phyloP scores from a whole-genome alignment of 2,113 vertebrate genomes.

The Gobio gobio region DNA sequence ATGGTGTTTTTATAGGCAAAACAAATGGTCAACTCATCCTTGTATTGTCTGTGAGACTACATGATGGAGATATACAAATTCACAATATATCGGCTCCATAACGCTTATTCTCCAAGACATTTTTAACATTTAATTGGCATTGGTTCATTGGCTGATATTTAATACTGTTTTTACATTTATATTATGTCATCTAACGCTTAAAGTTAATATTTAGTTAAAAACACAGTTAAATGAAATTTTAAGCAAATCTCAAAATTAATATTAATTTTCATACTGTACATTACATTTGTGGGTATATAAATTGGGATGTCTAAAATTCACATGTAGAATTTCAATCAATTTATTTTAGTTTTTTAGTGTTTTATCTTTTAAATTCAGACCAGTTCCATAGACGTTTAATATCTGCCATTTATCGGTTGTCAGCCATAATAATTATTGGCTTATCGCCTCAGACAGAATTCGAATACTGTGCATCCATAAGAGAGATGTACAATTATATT shows the following conservation, averaged over 20 bases:
- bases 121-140: neutral
- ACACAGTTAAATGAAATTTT: neutral
- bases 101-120: neutral
- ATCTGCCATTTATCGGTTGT: neutral
- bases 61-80: neutral
- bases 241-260: neutral
- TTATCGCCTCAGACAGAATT: neutral
- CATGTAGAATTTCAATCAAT: neutral
- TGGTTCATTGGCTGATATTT: neutral
- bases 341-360: neutral
- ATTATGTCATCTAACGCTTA: neutral
- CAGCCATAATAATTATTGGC: neutral
- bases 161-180: neutral
- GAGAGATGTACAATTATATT: neutral
- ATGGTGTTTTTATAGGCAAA: constrained; percentile 14
- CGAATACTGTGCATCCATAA: neutral
- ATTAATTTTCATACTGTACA: neutral
- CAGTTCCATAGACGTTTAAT: neutral
- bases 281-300: neutral
- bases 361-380: neutral
- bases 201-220: neutral
- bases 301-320: neutral
- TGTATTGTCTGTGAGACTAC: constrained; percentile 12
- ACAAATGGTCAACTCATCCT: constrained; percentile 5
- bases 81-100: neutral